Evolutionary conservation across 2,113 vertebrate species (phyloP).

Genomic region (Clinocottus analis): DNA sequence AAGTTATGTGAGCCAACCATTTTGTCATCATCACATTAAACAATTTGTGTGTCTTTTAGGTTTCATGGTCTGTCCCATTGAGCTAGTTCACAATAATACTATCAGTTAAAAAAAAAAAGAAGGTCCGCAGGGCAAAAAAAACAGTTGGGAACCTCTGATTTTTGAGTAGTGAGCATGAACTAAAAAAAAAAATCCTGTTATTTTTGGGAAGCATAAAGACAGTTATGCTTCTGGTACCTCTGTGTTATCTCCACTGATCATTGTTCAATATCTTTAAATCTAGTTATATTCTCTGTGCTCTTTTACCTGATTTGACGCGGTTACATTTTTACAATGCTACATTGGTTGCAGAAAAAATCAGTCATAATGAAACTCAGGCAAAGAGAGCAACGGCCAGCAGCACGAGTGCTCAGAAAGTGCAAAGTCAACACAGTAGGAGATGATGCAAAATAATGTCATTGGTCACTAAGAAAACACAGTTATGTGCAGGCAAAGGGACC

Average conservation of each 20-base stretch:
- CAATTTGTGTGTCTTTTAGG: background rate
- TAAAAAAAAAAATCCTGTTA: slow-evolving; percentile 36
- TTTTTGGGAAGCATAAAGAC: slow-evolving; percentile 63
- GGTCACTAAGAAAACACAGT: slow-evolving; percentile 67
- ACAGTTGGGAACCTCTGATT: slow-evolving; percentile 41
- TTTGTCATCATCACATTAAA: background rate
- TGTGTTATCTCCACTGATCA: slow-evolving; percentile 32
- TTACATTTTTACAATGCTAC: slow-evolving; percentile 81
- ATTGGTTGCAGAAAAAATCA: slow-evolving; percentile 77
- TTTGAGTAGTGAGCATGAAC: slow-evolving; percentile 36
- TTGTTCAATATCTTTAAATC: slow-evolving; percentile 29
- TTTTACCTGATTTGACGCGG: slow-evolving; percentile 79
- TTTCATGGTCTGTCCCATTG: background rate
- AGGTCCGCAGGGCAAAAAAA: slow-evolving; percentile 11
- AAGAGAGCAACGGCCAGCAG: slow-evolving; percentile 62
- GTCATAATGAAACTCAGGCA: slow-evolving; percentile 64
- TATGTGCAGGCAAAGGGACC: slow-evolving; percentile 67
- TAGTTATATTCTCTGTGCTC: slow-evolving; percentile 58
- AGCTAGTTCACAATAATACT: slow-evolving; percentile 18
- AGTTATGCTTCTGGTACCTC: slow-evolving; percentile 50
- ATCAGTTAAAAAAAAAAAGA: slow-evolving; percentile 32
- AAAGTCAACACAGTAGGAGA: slow-evolving; percentile 68
- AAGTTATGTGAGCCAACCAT: slow-evolving; percentile 4
- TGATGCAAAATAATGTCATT: slow-evolving; percentile 79
- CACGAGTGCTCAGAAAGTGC: slow-evolving; percentile 71